phyloP scores from a whole-genome alignment of 2,888 invertebrate genomes.

The Lysandra bellargus region DNA sequence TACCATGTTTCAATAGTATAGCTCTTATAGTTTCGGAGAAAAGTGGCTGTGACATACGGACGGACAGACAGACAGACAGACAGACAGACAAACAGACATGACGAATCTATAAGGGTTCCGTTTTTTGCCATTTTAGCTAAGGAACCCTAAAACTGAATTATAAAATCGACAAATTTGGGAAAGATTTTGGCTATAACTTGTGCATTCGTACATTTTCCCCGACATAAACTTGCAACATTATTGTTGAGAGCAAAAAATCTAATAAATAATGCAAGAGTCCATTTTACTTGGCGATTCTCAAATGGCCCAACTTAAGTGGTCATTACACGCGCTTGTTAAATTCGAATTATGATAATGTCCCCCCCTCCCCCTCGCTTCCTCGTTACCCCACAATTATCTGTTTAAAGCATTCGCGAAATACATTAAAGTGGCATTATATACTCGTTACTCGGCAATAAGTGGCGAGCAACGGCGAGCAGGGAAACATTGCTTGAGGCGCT shows the following conservation, averaged over 20 bases:
- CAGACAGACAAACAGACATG: too few species aligned
- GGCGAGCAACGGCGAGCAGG: neutral
- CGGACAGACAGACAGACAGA: too few species aligned
- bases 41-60: too few species aligned
- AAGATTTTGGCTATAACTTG: neutral
- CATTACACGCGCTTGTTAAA: slow-evolving; percentile 7
- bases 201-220: neutral
- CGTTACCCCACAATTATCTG: slow-evolving; percentile 8
- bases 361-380: neutral
- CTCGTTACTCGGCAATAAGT: slow-evolving; percentile 2
- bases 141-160: too few species aligned
- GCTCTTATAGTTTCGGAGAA: too few species aligned
- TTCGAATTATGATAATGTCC: slow-evolving; percentile 18
- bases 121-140: too few species aligned
- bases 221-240: neutral
- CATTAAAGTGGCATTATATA: slow-evolving; percentile 15
- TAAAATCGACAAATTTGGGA: too few species aligned
- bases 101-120: too few species aligned
- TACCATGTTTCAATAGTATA: too few species aligned
- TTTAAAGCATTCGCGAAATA: slow-evolving; percentile 5
- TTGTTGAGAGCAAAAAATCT: neutral
- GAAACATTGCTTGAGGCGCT: neutral
- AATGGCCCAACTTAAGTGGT: slow-evolving; percentile 3
- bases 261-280: neutral
- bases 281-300: neutral